Evolutionary conservation across 1,140 invertebrate genomes (phyloP).

Genomic region (Ceratosolen fusciceps): DNA sequence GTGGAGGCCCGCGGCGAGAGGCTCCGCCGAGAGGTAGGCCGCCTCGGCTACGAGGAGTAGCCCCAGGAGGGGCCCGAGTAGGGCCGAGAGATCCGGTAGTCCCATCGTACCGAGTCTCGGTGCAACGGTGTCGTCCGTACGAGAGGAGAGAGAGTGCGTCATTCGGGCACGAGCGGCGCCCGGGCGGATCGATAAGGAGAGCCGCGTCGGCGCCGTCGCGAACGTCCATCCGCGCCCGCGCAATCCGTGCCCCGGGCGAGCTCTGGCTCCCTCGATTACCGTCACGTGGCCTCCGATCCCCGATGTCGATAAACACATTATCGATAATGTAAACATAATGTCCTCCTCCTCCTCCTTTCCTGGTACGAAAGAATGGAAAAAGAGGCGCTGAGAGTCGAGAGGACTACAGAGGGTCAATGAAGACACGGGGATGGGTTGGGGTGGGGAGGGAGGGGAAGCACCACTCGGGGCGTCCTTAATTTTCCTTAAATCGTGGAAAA

Average conservation of each 20-base stretch:
- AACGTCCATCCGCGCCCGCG: background rate
- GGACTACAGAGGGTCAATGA: no score
- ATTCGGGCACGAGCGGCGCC: slow-evolving; percentile 2
- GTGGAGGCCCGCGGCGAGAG: background rate
- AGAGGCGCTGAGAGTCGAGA: no score
- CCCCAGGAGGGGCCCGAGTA: background rate
- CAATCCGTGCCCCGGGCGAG: background rate
- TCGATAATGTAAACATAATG: no score
- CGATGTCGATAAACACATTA: no score
- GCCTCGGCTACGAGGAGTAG: background rate
- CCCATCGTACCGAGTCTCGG: no score
- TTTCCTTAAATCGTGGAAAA: no score
- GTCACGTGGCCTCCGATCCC: background rate
- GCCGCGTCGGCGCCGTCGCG: background rate
- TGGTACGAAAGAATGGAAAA: no score
- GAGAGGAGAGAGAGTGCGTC: background rate
- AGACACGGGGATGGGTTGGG: no score
- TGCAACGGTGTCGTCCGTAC: slow-evolving; percentile 4
- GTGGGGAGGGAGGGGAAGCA: no score
- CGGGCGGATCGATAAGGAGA: slow-evolving; percentile 27
- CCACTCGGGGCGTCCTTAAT: no score
- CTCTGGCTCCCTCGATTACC: slow-evolving; percentile 4
- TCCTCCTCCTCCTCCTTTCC: no score
- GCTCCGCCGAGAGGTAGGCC: background rate
- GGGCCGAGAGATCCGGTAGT: no score